Evolutionary conservation across 2,888 invertebrate genomes (phyloP).

Genomic region (Adineta ricciae): DNA sequence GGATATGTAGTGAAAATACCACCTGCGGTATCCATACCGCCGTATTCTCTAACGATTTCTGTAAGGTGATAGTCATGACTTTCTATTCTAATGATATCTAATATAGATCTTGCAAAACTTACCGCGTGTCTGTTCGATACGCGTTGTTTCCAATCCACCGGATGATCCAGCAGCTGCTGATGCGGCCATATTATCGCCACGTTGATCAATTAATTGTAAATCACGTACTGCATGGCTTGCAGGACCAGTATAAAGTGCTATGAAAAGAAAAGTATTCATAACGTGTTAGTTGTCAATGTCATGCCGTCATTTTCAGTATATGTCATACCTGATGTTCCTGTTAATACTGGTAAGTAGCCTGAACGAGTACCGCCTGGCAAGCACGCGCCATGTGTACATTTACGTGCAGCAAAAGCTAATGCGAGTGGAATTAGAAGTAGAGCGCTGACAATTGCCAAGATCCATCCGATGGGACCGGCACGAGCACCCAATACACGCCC

Average conservation of each 20-base stretch:
- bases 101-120: not conserved
- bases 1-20: not conserved
- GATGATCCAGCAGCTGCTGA: not conserved
- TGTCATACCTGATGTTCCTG: not conserved
- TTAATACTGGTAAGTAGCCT: not conserved
- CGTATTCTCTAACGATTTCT: not conserved
- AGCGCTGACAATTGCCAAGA: conserved; percentile 29
- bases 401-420: conserved; percentile 29
- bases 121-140: conserved; percentile 2
- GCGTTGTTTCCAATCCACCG: not conserved
- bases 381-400: conserved; percentile 32
- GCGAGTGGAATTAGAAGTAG: conserved; percentile 25
- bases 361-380: conserved; percentile 23
- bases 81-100: not conserved
- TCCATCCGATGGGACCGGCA: conserved; percentile 23
- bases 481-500: not conserved
- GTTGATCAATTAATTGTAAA: conserved; percentile 13
- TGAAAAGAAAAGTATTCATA: not conserved
- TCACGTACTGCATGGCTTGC: not conserved
- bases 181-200: not conserved
- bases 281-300: not conserved
- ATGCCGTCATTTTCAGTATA: not conserved
- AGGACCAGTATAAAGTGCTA: not conserved
- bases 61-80: not conserved
- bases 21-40: not conserved